These are phyloP conservation scores for Bubo scandiacus DNA, from an alignment of 2,113 vertebrate genomes.

Conservation along the genomic window DNA sequence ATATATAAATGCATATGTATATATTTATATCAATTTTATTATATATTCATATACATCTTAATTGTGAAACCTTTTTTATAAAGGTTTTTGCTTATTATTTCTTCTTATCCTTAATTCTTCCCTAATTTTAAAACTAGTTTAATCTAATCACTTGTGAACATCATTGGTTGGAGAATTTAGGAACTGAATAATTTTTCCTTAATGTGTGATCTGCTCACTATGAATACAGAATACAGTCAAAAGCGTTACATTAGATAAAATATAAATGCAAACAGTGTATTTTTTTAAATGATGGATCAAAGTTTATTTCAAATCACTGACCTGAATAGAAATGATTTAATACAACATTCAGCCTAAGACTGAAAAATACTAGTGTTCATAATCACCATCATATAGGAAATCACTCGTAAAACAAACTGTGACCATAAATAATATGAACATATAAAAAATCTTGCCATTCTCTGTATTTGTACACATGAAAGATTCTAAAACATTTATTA, in stretches of 20 bases:
- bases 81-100: background rate
- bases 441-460: background rate
- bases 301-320: background rate
- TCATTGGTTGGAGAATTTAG: background rate
- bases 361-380: background rate
- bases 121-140: background rate
- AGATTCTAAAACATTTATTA: background rate
- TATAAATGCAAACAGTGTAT: background rate
- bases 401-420: background rate
- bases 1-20: background rate
- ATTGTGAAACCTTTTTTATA: background rate
- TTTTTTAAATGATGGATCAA: background rate
- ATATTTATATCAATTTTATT: background rate
- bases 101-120: background rate
- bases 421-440: background rate
- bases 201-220: background rate
- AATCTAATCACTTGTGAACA: conserved; percentile 10
- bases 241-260: background rate
- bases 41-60: background rate
- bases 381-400: background rate
- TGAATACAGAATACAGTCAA: background rate
- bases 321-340: background rate
- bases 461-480: background rate
- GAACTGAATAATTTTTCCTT: background rate
- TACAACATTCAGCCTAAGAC: background rate